phyloP scores from a whole-genome alignment of 2,113 vertebrate species.

The Engraulis encrasicolus region DNA sequence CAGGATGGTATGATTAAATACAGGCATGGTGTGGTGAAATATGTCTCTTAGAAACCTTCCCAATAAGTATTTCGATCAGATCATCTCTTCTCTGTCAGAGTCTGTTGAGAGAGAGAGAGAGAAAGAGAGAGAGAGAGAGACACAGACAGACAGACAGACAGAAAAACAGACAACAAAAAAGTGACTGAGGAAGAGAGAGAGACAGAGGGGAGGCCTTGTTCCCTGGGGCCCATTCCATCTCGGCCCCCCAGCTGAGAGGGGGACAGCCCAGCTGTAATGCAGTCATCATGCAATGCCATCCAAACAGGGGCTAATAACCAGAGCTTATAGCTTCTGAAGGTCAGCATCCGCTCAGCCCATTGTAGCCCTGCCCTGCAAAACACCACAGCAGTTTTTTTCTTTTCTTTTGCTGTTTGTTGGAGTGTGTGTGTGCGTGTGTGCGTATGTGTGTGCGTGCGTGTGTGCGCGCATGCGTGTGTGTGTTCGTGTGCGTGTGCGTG shows the following conservation, averaged over 20 bases:
- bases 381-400: not conserved
- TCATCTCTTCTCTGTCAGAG: conserved; percentile 30
- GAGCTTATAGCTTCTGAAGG: not conserved
- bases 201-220: not conserved
- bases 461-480: not conserved
- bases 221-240: conserved; percentile 20
- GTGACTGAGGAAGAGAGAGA: not conserved
- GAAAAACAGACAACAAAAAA: not conserved
- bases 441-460: not conserved
- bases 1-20: conserved; percentile 25
- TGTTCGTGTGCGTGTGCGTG: too few relatives aligned
- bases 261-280: conserved; percentile 9
- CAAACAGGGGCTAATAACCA: not conserved
- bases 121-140: not conserved
- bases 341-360: not conserved
- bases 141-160: not conserved
- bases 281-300: conserved; percentile 4
- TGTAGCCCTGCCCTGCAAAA: not conserved
- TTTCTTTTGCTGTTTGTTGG: not conserved
- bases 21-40: conserved; percentile 24
- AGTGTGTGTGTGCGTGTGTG: not conserved
- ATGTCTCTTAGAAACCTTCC: conserved; percentile 21
- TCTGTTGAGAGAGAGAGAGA: conserved; percentile 24
- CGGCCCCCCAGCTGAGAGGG: not conserved
- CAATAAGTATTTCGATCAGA: conserved; percentile 39